Evolutionary conservation across 2,888 invertebrate species (phyloP).

Genomic region (Cheilosia vernalis): DNA sequence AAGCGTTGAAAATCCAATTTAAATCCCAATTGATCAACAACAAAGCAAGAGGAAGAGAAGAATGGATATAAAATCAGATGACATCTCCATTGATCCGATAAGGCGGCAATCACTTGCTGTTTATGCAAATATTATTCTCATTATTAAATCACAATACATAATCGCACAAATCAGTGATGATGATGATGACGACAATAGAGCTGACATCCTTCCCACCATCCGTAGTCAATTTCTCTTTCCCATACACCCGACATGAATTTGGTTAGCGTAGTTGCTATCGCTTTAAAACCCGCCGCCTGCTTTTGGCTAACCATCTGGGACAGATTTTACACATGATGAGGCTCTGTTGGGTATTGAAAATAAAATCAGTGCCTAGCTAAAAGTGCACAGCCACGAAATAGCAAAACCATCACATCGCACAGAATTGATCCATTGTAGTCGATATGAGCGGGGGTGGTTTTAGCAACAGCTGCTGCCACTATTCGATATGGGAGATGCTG

Average conservation of each 20-base stretch:
- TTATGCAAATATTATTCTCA: slow-evolving; percentile 55
- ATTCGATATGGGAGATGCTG: slow-evolving; percentile 4
- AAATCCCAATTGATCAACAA: too few relatives aligned
- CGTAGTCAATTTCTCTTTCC: background rate
- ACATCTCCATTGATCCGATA: slow-evolving; percentile 46
- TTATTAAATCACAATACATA: slow-evolving; percentile 40
- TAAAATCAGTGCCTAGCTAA: slow-evolving; percentile 6
- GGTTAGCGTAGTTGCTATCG: slow-evolving; percentile 21
- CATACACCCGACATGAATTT: slow-evolving; percentile 3
- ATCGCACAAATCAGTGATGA: slow-evolving; percentile 2
- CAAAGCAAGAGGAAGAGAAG: background rate
- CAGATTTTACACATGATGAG: slow-evolving; percentile 59
- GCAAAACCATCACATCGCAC: background rate
- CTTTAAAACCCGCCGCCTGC: slow-evolving; percentile 9
- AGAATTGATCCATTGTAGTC: background rate
- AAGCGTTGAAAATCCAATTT: too few relatives aligned
- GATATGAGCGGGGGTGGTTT: slow-evolving; percentile 7
- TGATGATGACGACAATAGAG: background rate
- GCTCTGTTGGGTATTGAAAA: slow-evolving; percentile 29
- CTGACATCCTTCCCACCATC: background rate
- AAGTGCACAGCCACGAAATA: slow-evolving; percentile 11
- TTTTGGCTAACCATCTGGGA: slow-evolving; percentile 44
- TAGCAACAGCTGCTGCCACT: background rate
- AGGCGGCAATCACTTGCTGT: slow-evolving; percentile 39
- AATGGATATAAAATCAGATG: slow-evolving; percentile 25